Percentiles rank a stretch among this genome's conserved stretches.
Evolutionary conservation across 2,888 invertebrate species (phyloP).

Genomic region (Stenodera caucasica): DNA sequence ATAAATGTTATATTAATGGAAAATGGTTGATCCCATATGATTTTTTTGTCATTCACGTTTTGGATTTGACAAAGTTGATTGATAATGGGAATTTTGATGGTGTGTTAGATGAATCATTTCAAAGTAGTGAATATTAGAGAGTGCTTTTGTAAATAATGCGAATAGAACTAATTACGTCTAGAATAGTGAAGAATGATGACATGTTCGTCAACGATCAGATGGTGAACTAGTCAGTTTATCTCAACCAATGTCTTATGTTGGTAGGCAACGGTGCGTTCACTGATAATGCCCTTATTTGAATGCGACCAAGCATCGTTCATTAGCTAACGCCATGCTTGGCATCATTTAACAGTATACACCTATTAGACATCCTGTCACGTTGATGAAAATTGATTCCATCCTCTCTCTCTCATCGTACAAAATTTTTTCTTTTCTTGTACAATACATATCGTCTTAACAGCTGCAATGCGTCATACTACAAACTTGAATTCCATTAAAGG

Average conservation of each 20-base stretch:
- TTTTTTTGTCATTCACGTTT: constrained; percentile 3
- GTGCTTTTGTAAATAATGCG: no score
- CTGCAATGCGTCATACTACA: constrained; percentile 43
- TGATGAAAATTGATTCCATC: constrained; percentile 46
- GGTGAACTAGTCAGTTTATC: constrained; percentile 18
- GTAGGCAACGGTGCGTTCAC: constrained; percentile 33
- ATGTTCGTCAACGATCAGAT: constrained; percentile 14
- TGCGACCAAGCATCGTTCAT: constrained; percentile 33
- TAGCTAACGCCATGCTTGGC: constrained; percentile 34
- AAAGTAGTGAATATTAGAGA: no score
- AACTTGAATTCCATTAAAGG: constrained; percentile 39
- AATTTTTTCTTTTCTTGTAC: no score
- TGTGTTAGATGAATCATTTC: background rate
- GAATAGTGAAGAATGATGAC: constrained; percentile 22
- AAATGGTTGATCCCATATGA: no score
- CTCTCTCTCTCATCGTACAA: no score
- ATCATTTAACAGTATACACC: constrained; percentile 40
- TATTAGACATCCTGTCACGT: constrained; percentile 42
- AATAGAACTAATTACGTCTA: constrained; percentile 29
- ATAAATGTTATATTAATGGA: no score
- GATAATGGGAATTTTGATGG: background rate
- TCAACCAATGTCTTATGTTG: constrained; percentile 25
- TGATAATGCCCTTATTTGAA: constrained; percentile 37
- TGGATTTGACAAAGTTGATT: background rate
- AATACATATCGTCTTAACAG: constrained; percentile 35